A percentile compares a stretch with the other conserved stretches of the same genome.
Evolutionary conservation across 2,797 vertebrate species (phyloP).

Genomic region (Sphenodon punctatus): DNA sequence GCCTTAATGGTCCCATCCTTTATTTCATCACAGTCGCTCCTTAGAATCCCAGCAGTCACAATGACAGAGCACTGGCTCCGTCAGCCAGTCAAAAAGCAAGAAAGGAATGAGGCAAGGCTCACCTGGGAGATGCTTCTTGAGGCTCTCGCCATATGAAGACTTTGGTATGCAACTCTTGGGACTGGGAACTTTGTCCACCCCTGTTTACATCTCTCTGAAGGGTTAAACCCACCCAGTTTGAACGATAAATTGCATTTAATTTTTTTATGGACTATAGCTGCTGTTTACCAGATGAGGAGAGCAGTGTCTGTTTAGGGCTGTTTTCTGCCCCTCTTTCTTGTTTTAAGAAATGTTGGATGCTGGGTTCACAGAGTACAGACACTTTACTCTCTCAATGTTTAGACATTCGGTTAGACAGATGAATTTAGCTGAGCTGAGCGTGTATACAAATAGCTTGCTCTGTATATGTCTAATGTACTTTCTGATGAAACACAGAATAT

Average conservation of each 20-base stretch:
- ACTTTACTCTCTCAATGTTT: conserved; percentile 76
- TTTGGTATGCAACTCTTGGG: too few relatives aligned
- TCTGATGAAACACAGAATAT: conserved; percentile 72
- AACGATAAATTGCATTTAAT: conserved; percentile 30
- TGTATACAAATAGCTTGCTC: conserved; percentile 73
- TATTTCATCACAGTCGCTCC: too few relatives aligned
- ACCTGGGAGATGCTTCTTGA: background rate
- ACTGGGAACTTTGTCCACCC: too few relatives aligned
- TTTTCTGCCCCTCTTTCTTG: background rate
- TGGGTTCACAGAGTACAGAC: conserved; percentile 53
- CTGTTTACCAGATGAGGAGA: conserved; percentile 28
- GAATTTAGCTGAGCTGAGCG: conserved; percentile 62
- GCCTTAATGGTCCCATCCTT: too few relatives aligned
- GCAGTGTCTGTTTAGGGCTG: background rate
- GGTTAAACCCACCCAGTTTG: conserved; percentile 48
- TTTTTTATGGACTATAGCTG: conserved; percentile 49
- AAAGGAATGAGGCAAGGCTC: too few relatives aligned
- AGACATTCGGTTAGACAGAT: conserved; percentile 77
- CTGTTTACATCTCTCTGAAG: conserved; percentile 23
- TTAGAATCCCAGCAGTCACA: too few relatives aligned
- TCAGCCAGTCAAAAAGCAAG: too few relatives aligned
- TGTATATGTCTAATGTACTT: conserved; percentile 72
- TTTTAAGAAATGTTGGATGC: conserved; percentile 36
- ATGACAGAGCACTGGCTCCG: too few relatives aligned
- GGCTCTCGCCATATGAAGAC: too few relatives aligned